Evolutionary conservation across 2,888 invertebrate genomes (phyloP).

Genomic region (Pheosia tremula): DNA sequence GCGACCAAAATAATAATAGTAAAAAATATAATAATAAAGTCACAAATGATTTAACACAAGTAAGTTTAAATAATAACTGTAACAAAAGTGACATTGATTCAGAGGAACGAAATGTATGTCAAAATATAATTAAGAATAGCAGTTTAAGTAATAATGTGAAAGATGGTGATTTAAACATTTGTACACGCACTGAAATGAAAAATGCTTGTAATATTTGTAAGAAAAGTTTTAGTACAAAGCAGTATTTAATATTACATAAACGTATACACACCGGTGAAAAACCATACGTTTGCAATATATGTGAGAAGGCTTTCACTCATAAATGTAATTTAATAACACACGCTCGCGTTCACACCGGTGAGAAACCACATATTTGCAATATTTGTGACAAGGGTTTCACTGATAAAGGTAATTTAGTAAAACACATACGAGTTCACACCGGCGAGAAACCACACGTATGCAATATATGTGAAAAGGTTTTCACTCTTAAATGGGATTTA

Average conservation of each 20-base stretch:
- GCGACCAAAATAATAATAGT: conserved; percentile 1
- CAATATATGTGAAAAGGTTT: conserved; percentile 15
- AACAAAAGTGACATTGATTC: too few relatives aligned
- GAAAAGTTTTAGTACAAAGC: neutral
- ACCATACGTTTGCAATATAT: neutral
- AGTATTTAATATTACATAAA: neutral
- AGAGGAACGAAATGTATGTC: neutral
- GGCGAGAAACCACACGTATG: conserved; percentile 13
- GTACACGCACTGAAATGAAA: too few relatives aligned
- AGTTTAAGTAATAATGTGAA: conserved; percentile 12
- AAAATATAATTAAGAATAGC: conserved; percentile 14
- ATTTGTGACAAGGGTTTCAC: neutral
- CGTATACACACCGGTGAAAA: neutral
- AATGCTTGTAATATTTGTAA: neutral
- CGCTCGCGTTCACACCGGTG: neutral
- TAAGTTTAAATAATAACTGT: neutral
- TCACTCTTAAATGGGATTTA: neutral
- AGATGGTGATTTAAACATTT: neutral
- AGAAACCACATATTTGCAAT: neutral
- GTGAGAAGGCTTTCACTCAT: neutral
- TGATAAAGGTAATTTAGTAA: neutral
- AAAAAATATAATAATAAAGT: neutral
- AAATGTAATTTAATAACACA: neutral
- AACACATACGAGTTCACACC: conserved; percentile 21
- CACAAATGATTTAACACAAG: neutral